A percentile compares a stretch with the other conserved stretches of the same genome.
These are phyloP conservation scores for Apocrypta bakeri DNA, from an alignment of 1,140 invertebrate genomes.

Conservation along the genomic window DNA sequence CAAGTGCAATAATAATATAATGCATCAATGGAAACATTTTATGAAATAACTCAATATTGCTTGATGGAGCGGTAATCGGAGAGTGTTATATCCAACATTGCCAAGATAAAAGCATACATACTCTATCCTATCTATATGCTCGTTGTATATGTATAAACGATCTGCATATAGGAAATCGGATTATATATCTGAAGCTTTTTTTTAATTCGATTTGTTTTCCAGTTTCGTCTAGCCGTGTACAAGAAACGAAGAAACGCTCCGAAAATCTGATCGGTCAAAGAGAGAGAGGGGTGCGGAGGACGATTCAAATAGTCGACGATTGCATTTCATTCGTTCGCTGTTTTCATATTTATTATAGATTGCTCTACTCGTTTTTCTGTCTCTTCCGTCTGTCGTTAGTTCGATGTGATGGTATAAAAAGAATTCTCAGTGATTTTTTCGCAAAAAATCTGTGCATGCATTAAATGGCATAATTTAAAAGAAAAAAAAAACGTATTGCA, in stretches of 20 bases:
- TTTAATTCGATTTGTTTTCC: constrained; percentile 23
- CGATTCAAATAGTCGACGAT: constrained; percentile 29
- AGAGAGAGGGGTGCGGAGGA: not conserved
- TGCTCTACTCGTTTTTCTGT: not conserved
- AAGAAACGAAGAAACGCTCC: not conserved
- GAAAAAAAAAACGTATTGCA: no score
- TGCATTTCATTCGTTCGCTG: constrained; percentile 11
- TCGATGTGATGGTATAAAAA: no score
- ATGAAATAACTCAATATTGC: not conserved
- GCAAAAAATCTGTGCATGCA: no score
- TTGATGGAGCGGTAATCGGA: not conserved
- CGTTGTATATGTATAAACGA: not conserved
- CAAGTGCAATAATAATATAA: not conserved
- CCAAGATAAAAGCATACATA: not conserved
- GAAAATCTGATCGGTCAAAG: constrained; percentile 6
- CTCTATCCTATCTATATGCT: not conserved
- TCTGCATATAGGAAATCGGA: not conserved
- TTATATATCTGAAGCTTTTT: not conserved
- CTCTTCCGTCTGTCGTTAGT: not conserved
- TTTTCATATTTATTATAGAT: not conserved
- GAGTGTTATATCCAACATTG: not conserved
- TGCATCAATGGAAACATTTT: not conserved
- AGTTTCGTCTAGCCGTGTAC: not conserved
- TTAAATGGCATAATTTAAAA: no score
- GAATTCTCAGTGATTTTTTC: no score